These are phyloP conservation scores for Phyllotreta cruciferae DNA, from an alignment of 2,888 invertebrate genomes.

Conservation along the genomic window DNA sequence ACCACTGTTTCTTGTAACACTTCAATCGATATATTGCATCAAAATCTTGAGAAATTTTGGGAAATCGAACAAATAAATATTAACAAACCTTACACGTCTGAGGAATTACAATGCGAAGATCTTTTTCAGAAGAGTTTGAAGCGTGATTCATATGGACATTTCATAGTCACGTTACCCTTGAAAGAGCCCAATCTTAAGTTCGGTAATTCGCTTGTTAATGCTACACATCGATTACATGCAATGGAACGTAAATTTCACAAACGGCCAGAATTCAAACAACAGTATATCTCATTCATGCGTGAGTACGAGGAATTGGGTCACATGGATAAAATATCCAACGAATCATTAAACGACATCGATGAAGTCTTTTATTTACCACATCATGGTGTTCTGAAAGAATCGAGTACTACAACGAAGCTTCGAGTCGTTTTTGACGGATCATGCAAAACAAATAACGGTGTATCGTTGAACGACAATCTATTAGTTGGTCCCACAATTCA, in stretches of 20 bases:
- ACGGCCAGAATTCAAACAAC: background rate
- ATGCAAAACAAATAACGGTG: conserved; percentile 39
- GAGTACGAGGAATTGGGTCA: conserved; percentile 1
- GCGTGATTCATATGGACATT: background rate
- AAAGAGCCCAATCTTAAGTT: background rate
- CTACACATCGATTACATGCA: background rate
- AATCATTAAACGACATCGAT: background rate
- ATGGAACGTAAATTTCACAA: conserved; percentile 1
- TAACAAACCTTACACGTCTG: background rate
- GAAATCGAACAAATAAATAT: background rate
- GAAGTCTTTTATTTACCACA: conserved; percentile 43
- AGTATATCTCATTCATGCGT: background rate
- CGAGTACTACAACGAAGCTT: conserved; percentile 48
- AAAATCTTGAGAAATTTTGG: background rate
- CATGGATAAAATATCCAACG: background rate
- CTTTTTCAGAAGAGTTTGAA: background rate
- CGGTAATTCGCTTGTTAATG: conserved; percentile 1
- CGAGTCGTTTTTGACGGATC: conserved; percentile 51
- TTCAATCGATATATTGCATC: background rate
- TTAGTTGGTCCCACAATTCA: conserved; percentile 46
- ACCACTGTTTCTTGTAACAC: background rate
- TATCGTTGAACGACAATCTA: conserved; percentile 51
- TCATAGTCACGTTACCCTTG: conserved; percentile 3
- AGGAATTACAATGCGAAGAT: background rate
- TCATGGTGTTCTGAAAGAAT: conserved; percentile 50